phyloP scores from a whole-genome alignment of 2,797 vertebrate genomes.

The Podargus strigoides region DNA sequence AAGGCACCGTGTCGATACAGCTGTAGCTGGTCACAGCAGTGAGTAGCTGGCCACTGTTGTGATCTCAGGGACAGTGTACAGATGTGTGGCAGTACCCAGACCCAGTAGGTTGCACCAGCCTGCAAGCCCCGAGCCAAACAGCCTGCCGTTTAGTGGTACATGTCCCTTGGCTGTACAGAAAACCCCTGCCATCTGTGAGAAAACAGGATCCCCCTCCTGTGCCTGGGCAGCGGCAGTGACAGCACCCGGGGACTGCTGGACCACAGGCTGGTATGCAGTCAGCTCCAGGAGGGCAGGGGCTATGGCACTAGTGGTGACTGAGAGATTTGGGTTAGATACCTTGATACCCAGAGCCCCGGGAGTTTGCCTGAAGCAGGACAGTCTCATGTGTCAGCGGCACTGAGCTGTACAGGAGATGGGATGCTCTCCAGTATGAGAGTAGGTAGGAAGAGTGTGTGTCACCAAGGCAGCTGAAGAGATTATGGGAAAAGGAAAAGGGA shows the following conservation, averaged over 20 bases:
- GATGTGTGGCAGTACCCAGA: neutral
- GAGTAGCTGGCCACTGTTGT: neutral
- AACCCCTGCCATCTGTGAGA: neutral
- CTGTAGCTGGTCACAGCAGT: neutral
- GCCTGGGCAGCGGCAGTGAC: neutral
- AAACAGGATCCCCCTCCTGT: neutral
- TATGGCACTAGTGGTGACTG: accelerated
- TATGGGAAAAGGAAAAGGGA: neutral
- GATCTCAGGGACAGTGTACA: neutral
- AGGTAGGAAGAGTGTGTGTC: accelerated
- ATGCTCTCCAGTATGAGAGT: neutral
- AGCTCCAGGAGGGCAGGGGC: neutral
- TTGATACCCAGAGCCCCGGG: neutral
- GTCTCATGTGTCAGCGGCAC: neutral
- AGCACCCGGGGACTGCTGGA: accelerated
- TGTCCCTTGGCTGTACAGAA: neutral
- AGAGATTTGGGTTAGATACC: neutral
- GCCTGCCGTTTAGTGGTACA: neutral
- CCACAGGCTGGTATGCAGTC: neutral
- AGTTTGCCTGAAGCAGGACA: neutral
- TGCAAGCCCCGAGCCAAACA: constrained; percentile 14
- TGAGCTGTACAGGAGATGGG: accelerated
- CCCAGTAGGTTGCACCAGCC: neutral
- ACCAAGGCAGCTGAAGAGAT: neutral
- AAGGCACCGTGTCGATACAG: accelerated